These are phyloP conservation scores for Mus spretus DNA, from an alignment of 2,797 vertebrate genomes.

Conservation along the genomic window DNA sequence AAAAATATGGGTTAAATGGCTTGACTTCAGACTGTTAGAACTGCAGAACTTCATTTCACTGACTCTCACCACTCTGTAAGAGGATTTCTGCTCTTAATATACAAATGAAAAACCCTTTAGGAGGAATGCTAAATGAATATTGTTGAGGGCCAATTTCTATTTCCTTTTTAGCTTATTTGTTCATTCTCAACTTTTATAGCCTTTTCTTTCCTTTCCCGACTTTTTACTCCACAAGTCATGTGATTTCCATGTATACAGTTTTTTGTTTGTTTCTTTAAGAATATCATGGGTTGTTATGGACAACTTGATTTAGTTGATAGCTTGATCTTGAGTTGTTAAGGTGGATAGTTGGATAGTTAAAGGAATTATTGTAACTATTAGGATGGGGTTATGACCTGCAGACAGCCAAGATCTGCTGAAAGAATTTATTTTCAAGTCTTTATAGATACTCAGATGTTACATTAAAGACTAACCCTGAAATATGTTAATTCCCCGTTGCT, in stretches of 20 bases:
- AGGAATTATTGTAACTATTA: not conserved
- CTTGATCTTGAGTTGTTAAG: conserved; percentile 39
- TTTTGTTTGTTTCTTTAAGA: conserved; percentile 36
- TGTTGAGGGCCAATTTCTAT: conserved; percentile 28
- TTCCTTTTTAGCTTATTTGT: conserved; percentile 52
- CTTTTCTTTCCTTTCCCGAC: not conserved
- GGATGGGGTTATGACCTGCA: not conserved
- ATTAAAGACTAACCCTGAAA: conserved; percentile 40
- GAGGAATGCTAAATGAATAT: conserved; percentile 6
- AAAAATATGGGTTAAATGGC: not conserved
- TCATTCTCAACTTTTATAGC: conserved; percentile 39
- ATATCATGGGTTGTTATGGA: conserved; percentile 4
- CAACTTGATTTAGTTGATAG: conserved; percentile 1
- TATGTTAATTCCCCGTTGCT: conserved; percentile 19
- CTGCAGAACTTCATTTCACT: not conserved
- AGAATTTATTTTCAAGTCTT: conserved; percentile 47
- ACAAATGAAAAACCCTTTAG: conserved; percentile 29
- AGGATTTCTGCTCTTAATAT: conserved; percentile 8
- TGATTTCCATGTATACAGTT: not conserved
- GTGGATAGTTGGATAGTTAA: conserved; percentile 37
- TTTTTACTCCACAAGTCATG: conserved; percentile 8
- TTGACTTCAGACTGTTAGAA: not conserved
- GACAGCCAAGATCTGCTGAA: not conserved
- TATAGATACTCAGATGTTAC: conserved; percentile 20
- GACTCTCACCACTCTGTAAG: not conserved